These are phyloP conservation scores for Eueides isabella DNA, from an alignment of 1,140 invertebrate species.

Conservation along the genomic window DNA sequence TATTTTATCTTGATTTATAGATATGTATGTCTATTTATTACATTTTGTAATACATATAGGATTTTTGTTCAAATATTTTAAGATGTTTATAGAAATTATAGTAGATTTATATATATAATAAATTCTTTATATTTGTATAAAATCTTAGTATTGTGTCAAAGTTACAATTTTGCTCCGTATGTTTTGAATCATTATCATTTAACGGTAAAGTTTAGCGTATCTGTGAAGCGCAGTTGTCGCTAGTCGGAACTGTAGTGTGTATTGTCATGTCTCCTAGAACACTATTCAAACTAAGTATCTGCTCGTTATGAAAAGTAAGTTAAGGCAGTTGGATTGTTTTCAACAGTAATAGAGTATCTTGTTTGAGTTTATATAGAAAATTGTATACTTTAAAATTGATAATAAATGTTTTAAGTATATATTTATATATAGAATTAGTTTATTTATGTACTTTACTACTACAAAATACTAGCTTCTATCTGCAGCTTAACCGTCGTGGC, in stretches of 20 bases:
- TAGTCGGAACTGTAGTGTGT: constrained; percentile 27
- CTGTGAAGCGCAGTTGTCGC: constrained; percentile 27
- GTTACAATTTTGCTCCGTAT: neutral
- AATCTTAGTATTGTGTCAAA: too few species aligned
- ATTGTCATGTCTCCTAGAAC: constrained; percentile 31
- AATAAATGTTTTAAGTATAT: neutral
- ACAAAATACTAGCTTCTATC: too few species aligned
- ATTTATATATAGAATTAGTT: neutral
- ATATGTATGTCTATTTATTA: too few species aligned
- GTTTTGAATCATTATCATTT: constrained; percentile 30
- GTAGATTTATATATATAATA: too few species aligned
- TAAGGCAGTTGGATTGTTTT: constrained; percentile 31
- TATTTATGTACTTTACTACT: too few species aligned
- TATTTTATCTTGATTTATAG: neutral
- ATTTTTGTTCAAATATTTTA: too few species aligned
- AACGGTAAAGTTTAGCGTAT: constrained; percentile 27
- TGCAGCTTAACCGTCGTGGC: too few species aligned
- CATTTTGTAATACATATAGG: too few species aligned
- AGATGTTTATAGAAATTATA: too few species aligned
- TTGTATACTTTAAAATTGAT: constrained; percentile 7
- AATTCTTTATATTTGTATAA: too few species aligned
- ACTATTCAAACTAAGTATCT: constrained; percentile 35
- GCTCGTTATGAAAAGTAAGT: constrained; percentile 35
- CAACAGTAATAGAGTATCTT: constrained; percentile 25
- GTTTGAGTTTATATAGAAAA: constrained; percentile 18